These are phyloP conservation scores for Oncorhynchus clarkii DNA, from an alignment of 2,113 vertebrate species.

Conservation along the genomic window DNA sequence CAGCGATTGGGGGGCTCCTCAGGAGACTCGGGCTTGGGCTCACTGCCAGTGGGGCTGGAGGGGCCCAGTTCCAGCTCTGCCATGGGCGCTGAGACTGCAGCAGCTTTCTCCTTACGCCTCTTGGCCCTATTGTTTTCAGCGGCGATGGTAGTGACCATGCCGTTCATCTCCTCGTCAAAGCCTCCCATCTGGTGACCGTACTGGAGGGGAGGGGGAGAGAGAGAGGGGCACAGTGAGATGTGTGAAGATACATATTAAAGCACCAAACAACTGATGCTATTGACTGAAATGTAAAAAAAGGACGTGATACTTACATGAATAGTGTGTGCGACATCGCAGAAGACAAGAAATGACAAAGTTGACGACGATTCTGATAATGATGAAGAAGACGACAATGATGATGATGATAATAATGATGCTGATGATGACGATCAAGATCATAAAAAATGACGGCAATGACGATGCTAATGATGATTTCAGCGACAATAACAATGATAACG, in stretches of 20 bases:
- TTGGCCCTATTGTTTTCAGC: constrained; percentile 61
- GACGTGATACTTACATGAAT: constrained; percentile 18
- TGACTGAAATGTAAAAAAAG: background rate
- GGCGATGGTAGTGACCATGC: constrained; percentile 76
- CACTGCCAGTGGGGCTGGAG: constrained; percentile 60
- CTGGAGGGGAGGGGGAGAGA: constrained; percentile 33
- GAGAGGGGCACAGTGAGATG: background rate
- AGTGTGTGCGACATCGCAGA: too few species aligned
- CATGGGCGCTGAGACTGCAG: constrained; percentile 34
- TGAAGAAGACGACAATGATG: too few species aligned
- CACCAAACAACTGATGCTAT: background rate
- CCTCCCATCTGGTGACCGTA: constrained; percentile 72
- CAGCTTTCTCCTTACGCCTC: constrained; percentile 57
- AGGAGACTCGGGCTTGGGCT: constrained; percentile 64
- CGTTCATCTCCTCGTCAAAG: constrained; percentile 80
- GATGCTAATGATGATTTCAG: background rate
- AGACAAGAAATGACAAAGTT: constrained; percentile 15
- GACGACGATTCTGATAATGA: constrained; percentile 1
- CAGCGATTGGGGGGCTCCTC: constrained; percentile 62
- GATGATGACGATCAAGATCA: constrained; percentile 19
- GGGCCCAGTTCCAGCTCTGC: constrained; percentile 58
- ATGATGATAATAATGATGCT: background rate
- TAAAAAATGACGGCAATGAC: constrained; percentile 2
- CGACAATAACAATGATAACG: background rate
- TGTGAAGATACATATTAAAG: background rate